Conservation (phyloP, 2,113 vertebrate species). For the Manacus vitellinus region DNA sequence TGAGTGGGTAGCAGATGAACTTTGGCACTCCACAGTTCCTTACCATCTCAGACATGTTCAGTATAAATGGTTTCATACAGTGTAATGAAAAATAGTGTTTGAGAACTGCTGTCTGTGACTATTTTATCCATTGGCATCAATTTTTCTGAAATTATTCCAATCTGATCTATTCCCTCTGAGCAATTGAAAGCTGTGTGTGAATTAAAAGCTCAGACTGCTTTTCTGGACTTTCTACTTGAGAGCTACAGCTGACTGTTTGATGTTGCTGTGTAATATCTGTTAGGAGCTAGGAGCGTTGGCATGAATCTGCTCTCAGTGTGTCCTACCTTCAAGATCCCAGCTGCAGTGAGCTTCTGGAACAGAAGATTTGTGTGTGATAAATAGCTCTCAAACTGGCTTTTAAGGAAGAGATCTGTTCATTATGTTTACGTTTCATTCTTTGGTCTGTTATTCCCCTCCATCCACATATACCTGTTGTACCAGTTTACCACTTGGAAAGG, state of each 20-base stretch:
- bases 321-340: not conserved
- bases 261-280: not conserved
- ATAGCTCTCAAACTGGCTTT: not conserved
- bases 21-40: not conserved
- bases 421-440: not conserved
- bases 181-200: not conserved
- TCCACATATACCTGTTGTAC: not conserved
- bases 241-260: not conserved
- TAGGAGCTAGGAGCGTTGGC: not conserved
- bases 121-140: not conserved
- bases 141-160: not conserved
- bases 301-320: not conserved
- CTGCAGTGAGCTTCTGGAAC: not conserved
- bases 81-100: not conserved
- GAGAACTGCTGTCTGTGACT: not conserved
- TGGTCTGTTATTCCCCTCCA: not conserved
- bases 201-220: not conserved
- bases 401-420: not conserved
- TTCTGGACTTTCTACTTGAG: not conserved
- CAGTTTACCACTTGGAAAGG: not conserved
- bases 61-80: not conserved
- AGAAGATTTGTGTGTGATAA: not conserved
- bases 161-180: not conserved
- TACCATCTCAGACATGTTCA: not conserved
- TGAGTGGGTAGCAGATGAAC: not conserved